A percentile compares a stretch with the other conserved stretches of the same genome.
Conservation (phyloP, 2,797 vertebrate species). For the Sebastes cheni region DNA sequence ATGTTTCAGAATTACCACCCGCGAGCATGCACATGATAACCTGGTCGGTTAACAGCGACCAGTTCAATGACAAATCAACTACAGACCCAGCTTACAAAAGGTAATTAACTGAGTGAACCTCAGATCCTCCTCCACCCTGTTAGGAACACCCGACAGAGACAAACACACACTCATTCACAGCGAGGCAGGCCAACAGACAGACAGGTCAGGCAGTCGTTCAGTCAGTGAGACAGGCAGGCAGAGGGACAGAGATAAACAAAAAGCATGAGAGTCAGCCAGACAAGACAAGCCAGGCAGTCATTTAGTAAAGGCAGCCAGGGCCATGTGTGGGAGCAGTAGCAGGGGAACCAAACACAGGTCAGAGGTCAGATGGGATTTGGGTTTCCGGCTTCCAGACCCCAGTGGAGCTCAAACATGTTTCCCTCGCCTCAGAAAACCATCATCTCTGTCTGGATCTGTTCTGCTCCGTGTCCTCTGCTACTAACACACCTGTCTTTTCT, state of each 20-base stretch:
- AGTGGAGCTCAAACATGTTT: conserved; percentile 65
- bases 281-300: conserved; percentile 40
- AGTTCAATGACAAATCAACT: background rate
- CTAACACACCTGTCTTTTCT: conserved; percentile 42
- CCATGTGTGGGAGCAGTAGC: conserved; percentile 78
- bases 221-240: background rate
- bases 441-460: conserved; percentile 34
- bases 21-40: background rate
- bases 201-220: background rate
- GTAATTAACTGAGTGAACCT: background rate
- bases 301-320: conserved; percentile 41
- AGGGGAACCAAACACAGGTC: conserved; percentile 66
- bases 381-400: conserved; percentile 76
- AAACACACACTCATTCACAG: background rate
- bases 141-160: background rate
- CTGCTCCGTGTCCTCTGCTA: conserved; percentile 20
- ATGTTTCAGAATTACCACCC: background rate
- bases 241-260: conserved; percentile 32
- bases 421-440: conserved; percentile 55
- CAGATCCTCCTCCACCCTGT: background rate
- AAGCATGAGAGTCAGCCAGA: conserved; percentile 19
- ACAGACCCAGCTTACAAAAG: background rate
- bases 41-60: background rate
- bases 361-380: conserved; percentile 77
- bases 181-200: background rate